phyloP scores from a whole-genome alignment of 2,888 invertebrate species.

The Leptinotarsa tumamoca region DNA sequence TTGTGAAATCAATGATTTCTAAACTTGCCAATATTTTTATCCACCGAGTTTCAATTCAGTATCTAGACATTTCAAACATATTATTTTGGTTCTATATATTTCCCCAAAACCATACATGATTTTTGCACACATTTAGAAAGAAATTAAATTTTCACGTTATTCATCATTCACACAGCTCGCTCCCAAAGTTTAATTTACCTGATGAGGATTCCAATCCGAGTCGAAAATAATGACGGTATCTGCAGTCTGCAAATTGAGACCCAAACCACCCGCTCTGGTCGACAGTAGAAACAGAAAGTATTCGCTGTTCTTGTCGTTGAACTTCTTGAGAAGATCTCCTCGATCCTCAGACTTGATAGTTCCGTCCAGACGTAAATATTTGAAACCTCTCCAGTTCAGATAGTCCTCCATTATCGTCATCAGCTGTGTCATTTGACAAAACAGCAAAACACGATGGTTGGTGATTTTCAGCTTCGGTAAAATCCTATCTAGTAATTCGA shows the following conservation, averaged over 20 bases:
- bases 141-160: too few species aligned
- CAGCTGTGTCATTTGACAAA: conserved; percentile 99
- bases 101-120: too few species aligned
- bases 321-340: conserved; percentile 90
- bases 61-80: too few species aligned
- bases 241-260: conserved; percentile 97
- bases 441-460: conserved; percentile 93
- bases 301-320: conserved; percentile 89
- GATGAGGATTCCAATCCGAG: conserved; percentile 99
- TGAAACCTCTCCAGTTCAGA: conserved; percentile 88
- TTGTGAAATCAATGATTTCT: too few species aligned
- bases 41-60: too few species aligned
- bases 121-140: too few species aligned
- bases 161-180: too few species aligned
- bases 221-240: conserved; percentile 99
- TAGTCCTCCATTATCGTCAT: conserved; percentile 99
- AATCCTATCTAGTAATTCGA: conserved; percentile 96
- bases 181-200: conserved; percentile 69
- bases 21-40: too few species aligned
- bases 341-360: conserved; percentile 98
- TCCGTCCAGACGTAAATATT: conserved; percentile 94
- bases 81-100: too few species aligned
- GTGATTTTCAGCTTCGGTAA: conserved; percentile 93
- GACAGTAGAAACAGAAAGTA: conserved; percentile 96
- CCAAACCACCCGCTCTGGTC: conserved; percentile 97